phyloP scores from a whole-genome alignment of 1,140 invertebrate species.

The Aphelenchoides fujianensis region DNA sequence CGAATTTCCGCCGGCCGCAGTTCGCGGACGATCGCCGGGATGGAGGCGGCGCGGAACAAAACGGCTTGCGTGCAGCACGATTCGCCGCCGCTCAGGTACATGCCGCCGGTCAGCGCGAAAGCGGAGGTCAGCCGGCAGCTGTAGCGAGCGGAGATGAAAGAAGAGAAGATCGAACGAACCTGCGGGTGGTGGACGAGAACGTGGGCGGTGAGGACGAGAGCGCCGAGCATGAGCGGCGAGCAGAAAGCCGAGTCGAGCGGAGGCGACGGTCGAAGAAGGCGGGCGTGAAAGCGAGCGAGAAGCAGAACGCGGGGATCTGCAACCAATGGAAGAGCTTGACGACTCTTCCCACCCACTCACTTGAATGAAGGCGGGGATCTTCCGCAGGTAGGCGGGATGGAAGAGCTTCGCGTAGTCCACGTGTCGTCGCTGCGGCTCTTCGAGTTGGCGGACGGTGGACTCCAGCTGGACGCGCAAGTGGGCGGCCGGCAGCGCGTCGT shows the following conservation, averaged over 20 bases:
- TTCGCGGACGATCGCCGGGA: slow-evolving; percentile 18
- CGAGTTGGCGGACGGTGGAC: background rate
- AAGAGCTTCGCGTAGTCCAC: slow-evolving; percentile 28
- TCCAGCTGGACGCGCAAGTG: slow-evolving; percentile 7
- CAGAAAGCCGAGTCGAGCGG: no score
- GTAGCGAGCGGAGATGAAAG: no score
- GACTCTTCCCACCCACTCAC: no score
- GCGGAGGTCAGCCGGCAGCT: slow-evolving; percentile 27
- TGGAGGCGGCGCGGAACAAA: slow-evolving; percentile 12
- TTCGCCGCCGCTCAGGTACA: slow-evolving; percentile 24
- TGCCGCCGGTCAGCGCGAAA: slow-evolving; percentile 21
- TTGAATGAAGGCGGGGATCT: slow-evolving; percentile 18
- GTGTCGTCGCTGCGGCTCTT: background rate
- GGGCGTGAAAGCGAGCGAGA: no score
- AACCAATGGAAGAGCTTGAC: no score
- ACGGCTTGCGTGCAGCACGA: slow-evolving; percentile 34
- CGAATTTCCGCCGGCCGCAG: background rate
- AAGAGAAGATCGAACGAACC: slow-evolving; percentile 5
- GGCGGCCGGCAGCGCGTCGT: slow-evolving; percentile 13
- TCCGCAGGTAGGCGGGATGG: slow-evolving; percentile 21
- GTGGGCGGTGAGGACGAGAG: no score
- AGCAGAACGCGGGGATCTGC: no score
- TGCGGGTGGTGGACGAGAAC: no score
- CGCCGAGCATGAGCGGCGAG: no score
- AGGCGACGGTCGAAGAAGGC: no score